phyloP scores from a whole-genome alignment of 1,140 invertebrate genomes.

The Lanistes nyassanus region DNA sequence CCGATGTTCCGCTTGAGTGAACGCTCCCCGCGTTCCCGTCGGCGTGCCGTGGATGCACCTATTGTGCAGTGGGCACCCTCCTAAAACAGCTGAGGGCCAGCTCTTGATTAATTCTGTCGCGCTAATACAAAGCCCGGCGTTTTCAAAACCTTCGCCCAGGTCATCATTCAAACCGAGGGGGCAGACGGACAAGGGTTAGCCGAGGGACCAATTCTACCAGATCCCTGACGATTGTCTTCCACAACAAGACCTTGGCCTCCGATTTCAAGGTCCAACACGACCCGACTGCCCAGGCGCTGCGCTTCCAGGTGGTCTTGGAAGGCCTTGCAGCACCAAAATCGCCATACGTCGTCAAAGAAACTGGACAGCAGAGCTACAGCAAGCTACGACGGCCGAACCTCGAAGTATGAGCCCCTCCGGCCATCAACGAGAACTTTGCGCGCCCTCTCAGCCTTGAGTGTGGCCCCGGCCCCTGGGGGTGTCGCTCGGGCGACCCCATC shows the following conservation, averaged over 20 bases:
- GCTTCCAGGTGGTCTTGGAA: no score
- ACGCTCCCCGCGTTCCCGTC: conserved; percentile 1
- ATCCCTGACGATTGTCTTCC: conserved; percentile 5
- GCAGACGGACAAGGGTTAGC: conserved; percentile 1
- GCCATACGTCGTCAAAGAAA: no score
- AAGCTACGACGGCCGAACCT: no score
- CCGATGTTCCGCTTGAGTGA: conserved; percentile 9
- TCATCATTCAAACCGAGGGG: conserved; percentile 5
- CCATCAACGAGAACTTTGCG: no score
- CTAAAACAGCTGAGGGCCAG: conserved; percentile 26
- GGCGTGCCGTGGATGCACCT: neutral
- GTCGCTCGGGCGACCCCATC: no score
- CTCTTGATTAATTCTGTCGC: conserved; percentile 23
- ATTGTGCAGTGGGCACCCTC: neutral
- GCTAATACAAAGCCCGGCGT: conserved; percentile 7
- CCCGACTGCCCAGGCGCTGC: no score
- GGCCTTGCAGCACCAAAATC: no score
- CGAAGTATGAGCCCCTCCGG: no score
- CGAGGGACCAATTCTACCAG: neutral
- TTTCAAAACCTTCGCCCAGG: conserved; percentile 15
- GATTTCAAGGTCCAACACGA: no score
- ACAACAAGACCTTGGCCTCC: neutral
- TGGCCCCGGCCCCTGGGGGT: no score
- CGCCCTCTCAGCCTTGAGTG: no score
- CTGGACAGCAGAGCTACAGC: no score